These are phyloP conservation scores for Pseudonaja textilis DNA, from an alignment of 2,113 vertebrate genomes.

Conservation along the genomic window DNA sequence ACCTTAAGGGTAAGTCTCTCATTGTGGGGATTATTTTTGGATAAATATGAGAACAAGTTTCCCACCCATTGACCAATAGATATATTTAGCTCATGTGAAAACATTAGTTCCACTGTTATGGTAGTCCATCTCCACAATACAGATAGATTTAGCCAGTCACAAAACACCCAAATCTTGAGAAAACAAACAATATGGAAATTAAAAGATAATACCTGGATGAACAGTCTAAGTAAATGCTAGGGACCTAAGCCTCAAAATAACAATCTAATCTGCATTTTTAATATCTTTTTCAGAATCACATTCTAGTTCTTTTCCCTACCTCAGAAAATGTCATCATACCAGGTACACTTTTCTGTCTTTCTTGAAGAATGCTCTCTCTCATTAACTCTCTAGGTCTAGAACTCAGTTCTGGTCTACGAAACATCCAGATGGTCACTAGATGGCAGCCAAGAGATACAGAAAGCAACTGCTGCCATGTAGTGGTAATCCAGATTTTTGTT, in stretches of 20 bases:
- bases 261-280: neutral
- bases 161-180: neutral
- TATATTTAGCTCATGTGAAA: neutral
- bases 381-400: neutral
- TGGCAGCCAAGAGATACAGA: neutral
- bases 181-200: neutral
- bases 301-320: neutral
- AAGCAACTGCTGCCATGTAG: neutral
- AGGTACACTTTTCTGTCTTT: neutral
- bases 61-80: neutral
- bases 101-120: neutral
- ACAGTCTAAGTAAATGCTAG: neutral
- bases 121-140: neutral
- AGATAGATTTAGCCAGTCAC: neutral
- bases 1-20: neutral
- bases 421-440: neutral
- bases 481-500: neutral
- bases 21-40: neutral
- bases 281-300: neutral
- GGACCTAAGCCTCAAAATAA: neutral
- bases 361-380: neutral
- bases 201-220: neutral
- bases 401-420: neutral
- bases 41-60: neutral
- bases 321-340: neutral